Conservation (phyloP, 2,113 vertebrate species). For the Myocastor coypus region DNA sequence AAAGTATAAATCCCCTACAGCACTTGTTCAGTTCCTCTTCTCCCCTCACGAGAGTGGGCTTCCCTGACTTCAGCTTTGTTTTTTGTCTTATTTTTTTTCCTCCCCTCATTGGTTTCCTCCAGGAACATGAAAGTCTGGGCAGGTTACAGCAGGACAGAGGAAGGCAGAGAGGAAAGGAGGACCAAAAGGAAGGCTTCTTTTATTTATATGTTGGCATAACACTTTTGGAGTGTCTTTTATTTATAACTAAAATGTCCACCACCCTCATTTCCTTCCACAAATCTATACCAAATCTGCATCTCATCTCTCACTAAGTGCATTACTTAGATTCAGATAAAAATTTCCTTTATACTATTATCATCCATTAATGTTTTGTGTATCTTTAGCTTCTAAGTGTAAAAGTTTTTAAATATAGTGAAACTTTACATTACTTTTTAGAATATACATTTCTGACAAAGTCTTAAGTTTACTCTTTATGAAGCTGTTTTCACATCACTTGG, state of each 20-base stretch:
- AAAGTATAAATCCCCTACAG: no score
- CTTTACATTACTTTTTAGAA: background rate
- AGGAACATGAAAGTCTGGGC: no score
- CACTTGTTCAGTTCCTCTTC: no score
- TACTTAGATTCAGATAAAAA: background rate
- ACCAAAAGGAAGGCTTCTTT: background rate
- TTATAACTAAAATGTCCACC: background rate
- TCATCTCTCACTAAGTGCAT: conserved; percentile 5
- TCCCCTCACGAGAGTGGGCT: no score
- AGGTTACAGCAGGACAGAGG: no score
- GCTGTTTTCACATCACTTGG: background rate
- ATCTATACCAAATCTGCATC: background rate
- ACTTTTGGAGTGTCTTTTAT: background rate
- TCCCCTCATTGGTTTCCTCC: no score
- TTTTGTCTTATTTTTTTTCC: no score
- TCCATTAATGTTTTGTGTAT: background rate
- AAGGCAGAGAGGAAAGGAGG: background rate
- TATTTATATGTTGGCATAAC: background rate
- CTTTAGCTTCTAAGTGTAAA: background rate
- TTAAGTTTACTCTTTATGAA: background rate
- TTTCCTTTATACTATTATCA: background rate
- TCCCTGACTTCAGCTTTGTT: no score
- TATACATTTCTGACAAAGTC: conserved; percentile 7
- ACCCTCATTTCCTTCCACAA: background rate
- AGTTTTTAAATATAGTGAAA: background rate